Base-by-base conservation (phyloP, 1,140 invertebrate species). In the Calosoma granatense region DNA sequence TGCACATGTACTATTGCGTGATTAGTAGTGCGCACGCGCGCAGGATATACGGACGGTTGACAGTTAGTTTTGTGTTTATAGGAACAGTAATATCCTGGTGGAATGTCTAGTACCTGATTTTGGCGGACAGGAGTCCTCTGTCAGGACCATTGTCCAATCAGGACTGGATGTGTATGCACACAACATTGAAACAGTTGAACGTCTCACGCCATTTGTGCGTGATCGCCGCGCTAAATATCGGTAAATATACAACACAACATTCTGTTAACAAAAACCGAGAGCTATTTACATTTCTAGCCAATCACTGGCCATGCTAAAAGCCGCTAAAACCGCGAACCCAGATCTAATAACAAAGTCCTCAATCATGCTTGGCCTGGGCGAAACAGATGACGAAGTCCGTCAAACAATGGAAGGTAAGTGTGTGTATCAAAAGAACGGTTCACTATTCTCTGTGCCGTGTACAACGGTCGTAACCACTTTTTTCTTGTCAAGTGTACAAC, bases 31-130 rank as follows among this genome's bases (percentile, higher is more conserved):
- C n/a, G n/a, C n/a, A n/a, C n/a, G n/a, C n/a, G n/a, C n/a, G n/a
- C n/a, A n/a, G n/a, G n/a, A n/a, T n/a, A n/a, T n/a, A n/a, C n/a
- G n/a, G n/a, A n/a, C 17, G 12, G 14, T 43, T 43, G 2, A 55
- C 17, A 55, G 41, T 2, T 57, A 57, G 30, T 20, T 60, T n/a
- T 23, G 23, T 53, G 22, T 59, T 70, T 76, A 9, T 67, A 88
- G 87, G 60, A 95, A 92, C 64, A 81, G 83, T 6, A 80, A 82
- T 57, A 91, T 99, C 58, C 72, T 98, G 59, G 93, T 99, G 2
- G 97, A 99, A 77, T 98, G 96, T 65, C 74, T 99, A 30, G 93
- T 96, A 20, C 95, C 96, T 22, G 97, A 99, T 74, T 99, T 99
- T 73, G 72, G 85, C 57, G 97, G 95, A 2, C 80, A 97, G 69